Conservation (phyloP, 2,888 invertebrate species). For the Xylocampa areola region DNA sequence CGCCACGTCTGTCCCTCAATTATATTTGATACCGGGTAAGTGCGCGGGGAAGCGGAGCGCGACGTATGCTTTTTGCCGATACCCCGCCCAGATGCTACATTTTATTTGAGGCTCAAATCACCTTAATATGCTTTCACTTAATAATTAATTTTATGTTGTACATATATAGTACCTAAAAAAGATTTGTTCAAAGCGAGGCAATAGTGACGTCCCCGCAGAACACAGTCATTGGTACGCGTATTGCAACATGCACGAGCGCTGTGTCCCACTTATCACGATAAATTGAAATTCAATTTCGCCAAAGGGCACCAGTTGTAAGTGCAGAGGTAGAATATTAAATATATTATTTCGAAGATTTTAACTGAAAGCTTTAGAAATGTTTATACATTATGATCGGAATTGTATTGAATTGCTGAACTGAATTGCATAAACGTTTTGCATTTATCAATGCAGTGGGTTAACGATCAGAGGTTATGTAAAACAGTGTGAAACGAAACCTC, state of each 20-base stretch:
- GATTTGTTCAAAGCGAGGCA: slow-evolving; percentile 49
- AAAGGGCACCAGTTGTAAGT: slow-evolving; percentile 81
- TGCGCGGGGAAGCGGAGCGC: too few relatives aligned
- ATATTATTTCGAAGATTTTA: slow-evolving; percentile 43
- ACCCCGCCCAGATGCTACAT: too few relatives aligned
- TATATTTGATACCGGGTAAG: too few relatives aligned
- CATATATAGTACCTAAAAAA: slow-evolving; percentile 43
- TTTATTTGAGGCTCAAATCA: too few relatives aligned
- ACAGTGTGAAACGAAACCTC: too few relatives aligned
- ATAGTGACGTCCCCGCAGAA: slow-evolving; percentile 74
- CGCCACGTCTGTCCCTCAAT: too few relatives aligned
- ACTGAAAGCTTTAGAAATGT: slow-evolving; percentile 31
- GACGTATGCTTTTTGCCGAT: too few relatives aligned
- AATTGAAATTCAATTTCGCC: slow-evolving; percentile 87
- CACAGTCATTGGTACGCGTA: slow-evolving; percentile 77
- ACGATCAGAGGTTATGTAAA: too few relatives aligned
- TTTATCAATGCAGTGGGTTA: too few relatives aligned
- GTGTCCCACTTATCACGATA: slow-evolving; percentile 85
- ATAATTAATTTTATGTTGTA: slow-evolving; percentile 9
- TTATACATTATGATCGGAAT: background rate
- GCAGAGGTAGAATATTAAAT: slow-evolving; percentile 70
- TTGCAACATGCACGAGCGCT: slow-evolving; percentile 78
- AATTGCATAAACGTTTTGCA: too few relatives aligned
- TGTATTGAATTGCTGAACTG: too few relatives aligned
- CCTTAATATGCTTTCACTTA: background rate